These are phyloP conservation scores for Ptychadena robeensis DNA, from an alignment of 2,797 vertebrate species.

Conservation along the genomic window DNA sequence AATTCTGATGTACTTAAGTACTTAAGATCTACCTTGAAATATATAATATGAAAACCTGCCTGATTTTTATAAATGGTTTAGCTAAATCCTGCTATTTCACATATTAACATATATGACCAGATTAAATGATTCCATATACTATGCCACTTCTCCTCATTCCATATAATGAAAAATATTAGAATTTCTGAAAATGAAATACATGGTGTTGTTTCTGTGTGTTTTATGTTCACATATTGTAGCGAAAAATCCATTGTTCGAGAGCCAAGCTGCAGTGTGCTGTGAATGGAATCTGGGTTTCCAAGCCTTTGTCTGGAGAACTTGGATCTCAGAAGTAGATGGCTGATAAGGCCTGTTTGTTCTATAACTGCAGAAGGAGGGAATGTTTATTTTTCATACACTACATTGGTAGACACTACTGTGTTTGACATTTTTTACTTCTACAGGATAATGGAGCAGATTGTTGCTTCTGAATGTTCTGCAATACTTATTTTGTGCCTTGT, in stretches of 20 bases:
- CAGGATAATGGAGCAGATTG: not conserved
- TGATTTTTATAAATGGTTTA: no score
- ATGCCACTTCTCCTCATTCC: no score
- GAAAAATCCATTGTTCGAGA: slow-evolving; percentile 17
- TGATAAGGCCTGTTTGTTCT: slow-evolving; percentile 35
- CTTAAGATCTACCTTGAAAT: no score
- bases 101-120: no score
- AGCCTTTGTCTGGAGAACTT: slow-evolving; percentile 39
- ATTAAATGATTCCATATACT: no score
- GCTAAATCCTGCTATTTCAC: no score
- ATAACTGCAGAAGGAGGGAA: slow-evolving; percentile 39
- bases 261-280: slow-evolving; percentile 7
- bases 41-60: no score
- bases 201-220: not conserved
- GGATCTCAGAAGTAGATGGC: slow-evolving; percentile 10
- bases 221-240: not conserved
- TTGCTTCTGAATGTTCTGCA: not conserved
- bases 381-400: slow-evolving; percentile 41
- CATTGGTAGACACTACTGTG: not conserved
- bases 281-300: slow-evolving; percentile 40
- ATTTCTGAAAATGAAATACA: not conserved
- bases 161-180: not conserved
- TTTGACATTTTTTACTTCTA: not conserved
- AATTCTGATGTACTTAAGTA: no score
- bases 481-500: not conserved